A percentile compares a stretch with the other conserved stretches of the same genome.
Evolutionary conservation across 2,797 vertebrate genomes (phyloP).

Genomic region (Phoebastria nigripes): DNA sequence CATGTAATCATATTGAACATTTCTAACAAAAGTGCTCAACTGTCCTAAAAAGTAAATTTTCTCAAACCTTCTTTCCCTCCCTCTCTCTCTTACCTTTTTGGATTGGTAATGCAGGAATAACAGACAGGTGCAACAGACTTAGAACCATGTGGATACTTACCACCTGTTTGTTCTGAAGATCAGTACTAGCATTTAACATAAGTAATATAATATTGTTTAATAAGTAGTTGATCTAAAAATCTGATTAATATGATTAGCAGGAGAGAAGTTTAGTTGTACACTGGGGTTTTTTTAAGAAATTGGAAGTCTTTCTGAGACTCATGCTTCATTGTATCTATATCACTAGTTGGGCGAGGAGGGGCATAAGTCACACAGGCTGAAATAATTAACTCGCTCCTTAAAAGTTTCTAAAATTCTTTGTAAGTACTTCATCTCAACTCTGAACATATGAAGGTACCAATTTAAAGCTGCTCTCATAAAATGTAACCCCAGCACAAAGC

Average conservation of each 20-base stretch:
- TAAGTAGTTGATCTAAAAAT: background rate
- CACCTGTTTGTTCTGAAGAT: background rate
- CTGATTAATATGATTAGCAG: background rate
- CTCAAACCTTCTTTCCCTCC: background rate
- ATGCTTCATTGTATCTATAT: background rate
- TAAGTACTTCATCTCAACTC: background rate
- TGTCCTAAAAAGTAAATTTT: background rate
- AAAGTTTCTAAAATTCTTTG: background rate
- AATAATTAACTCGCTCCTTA: background rate
- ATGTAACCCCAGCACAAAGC: background rate
- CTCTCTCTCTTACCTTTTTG: background rate
- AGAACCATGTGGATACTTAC: background rate
- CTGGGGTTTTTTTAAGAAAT: background rate
- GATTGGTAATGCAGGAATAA: background rate
- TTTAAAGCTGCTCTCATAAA: background rate
- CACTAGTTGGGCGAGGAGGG: background rate
- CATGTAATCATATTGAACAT: background rate
- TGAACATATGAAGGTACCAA: background rate
- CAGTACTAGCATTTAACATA: background rate
- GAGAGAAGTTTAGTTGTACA: background rate
- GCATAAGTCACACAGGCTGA: background rate
- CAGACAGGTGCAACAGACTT: background rate
- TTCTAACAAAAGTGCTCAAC: background rate
- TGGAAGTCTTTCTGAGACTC: background rate
- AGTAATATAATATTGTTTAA: background rate